phyloP scores from a whole-genome alignment of 2,888 invertebrate species.

The Dusona sp. region DNA sequence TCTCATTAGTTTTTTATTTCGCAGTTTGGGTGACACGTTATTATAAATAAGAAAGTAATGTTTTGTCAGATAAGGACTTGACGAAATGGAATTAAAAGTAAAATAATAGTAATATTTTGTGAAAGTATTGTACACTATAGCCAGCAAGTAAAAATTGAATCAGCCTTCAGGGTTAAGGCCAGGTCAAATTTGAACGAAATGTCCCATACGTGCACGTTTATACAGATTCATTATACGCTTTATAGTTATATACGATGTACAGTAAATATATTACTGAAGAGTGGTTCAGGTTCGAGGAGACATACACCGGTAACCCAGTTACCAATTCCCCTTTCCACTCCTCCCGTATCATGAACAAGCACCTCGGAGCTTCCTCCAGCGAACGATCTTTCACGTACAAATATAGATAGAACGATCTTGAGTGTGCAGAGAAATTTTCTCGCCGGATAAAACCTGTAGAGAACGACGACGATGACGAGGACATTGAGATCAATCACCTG shows the following conservation, averaged over 20 bases:
- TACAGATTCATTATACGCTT: background rate
- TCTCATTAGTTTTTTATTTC: too few species aligned
- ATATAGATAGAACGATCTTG: background rate
- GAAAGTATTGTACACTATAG: background rate
- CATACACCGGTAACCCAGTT: slow-evolving; percentile 78
- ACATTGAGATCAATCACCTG: slow-evolving; percentile 33
- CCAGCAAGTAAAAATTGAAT: background rate
- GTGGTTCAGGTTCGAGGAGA: slow-evolving; percentile 72
- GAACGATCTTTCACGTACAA: slow-evolving; percentile 28
- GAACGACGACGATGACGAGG: slow-evolving; percentile 24
- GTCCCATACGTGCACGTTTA: background rate
- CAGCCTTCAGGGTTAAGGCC: background rate
- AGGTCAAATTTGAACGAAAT: slow-evolving; percentile 1
- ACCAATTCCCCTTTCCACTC: slow-evolving; percentile 73
- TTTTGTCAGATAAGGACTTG: too few species aligned
- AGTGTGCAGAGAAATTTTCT: slow-evolving; percentile 28
- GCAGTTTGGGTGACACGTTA: too few species aligned
- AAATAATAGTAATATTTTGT: background rate
- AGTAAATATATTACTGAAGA: slow-evolving; percentile 29
- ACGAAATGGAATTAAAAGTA: background rate
- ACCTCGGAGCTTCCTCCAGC: slow-evolving; percentile 18
- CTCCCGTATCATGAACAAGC: slow-evolving; percentile 1
- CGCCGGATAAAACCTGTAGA: background rate
- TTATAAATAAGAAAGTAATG: too few species aligned
- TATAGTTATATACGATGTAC: slow-evolving; percentile 4